phyloP scores from a whole-genome alignment of 2,113 vertebrate species.

The Erythrolamprus reginae region DNA sequence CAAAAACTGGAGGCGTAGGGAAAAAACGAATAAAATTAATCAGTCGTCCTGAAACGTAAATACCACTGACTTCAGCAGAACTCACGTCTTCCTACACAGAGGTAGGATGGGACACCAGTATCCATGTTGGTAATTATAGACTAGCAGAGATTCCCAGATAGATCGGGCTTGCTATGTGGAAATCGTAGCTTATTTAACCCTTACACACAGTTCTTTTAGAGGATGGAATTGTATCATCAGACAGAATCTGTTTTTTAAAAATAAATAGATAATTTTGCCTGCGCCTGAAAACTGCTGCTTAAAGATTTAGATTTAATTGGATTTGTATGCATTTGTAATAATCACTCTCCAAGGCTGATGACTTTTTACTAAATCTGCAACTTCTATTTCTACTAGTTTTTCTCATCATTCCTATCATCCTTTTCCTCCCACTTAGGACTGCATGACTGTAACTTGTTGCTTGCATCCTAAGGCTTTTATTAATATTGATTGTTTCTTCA shows the following conservation, averaged over 20 bases:
- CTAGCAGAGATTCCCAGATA: background rate
- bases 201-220: slow-evolving; percentile 9
- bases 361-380: too few relatives aligned
- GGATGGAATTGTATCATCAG: slow-evolving; percentile 40
- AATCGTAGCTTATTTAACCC: background rate
- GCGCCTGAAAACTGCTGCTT: slow-evolving; percentile 53
- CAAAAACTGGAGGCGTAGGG: background rate
- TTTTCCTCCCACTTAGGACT: too few relatives aligned
- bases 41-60: background rate
- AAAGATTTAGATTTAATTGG: too few relatives aligned
- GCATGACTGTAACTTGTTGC: too few relatives aligned
- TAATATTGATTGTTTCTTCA: too few relatives aligned
- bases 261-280: slow-evolving; percentile 31
- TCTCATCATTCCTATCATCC: too few relatives aligned
- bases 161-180: background rate
- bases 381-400: too few relatives aligned
- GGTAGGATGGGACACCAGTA: background rate
- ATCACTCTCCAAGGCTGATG: slow-evolving; percentile 16
- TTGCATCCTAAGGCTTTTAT: too few relatives aligned
- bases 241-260: slow-evolving; percentile 35
- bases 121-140: background rate
- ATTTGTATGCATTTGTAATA: too few relatives aligned
- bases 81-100: background rate
- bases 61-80: background rate
- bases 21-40: background rate